Base-by-base conservation (phyloP, 2,113 vertebrate species). In the Lepus americanus region DNA sequence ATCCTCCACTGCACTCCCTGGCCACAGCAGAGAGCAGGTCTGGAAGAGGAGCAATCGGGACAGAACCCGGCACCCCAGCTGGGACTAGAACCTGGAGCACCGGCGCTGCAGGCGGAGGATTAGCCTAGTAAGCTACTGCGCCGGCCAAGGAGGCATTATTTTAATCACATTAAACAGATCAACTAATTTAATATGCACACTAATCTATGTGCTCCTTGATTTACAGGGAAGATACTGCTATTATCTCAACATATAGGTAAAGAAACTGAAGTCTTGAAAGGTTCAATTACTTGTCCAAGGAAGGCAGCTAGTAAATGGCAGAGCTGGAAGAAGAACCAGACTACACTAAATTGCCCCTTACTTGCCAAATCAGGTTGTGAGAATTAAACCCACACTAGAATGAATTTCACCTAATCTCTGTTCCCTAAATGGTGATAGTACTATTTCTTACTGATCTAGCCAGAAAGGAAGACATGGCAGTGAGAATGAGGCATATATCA, bases 271-370 rank as follows among this genome's bases (percentile, higher is more conserved):
- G 6, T 78, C 55, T 49, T n/a, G 9, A 39, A 33, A 91, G 23
- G 6, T 70, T 91, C 93, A 85, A 25, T 93, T 89, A 72, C 31
- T 84, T 70, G n/a, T 10, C 16, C 29, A 87, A 90, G 61, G 3
- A 82, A 77, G 9, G 77, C 6, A 89, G 66, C 11, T n/a, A 79
- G n/a, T 36, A 89, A 82, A 69, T 72, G 29, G 6, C 33, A 90
- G 14, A 89, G n/a, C 17, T 44, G 33, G 8, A 53, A 82, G 33
- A 31, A 89, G 25, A 95, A 72, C 5, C 25, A 53, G 39, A 55
- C 14, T 89, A 12, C 9, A 33, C 25, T 76, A 3, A 67, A 67
- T 2, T 49, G 5, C 53, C 29, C 82, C n/a, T 86, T 77, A 82
- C 17, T 33, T 82, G 12, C 14, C 9, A 73, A 29, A 4, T 84